Percentiles rank a stretch among this genome's conserved stretches.
phyloP scores from a whole-genome alignment of 2,113 vertebrate species.

The Tympanuchus pallidicinctus region DNA sequence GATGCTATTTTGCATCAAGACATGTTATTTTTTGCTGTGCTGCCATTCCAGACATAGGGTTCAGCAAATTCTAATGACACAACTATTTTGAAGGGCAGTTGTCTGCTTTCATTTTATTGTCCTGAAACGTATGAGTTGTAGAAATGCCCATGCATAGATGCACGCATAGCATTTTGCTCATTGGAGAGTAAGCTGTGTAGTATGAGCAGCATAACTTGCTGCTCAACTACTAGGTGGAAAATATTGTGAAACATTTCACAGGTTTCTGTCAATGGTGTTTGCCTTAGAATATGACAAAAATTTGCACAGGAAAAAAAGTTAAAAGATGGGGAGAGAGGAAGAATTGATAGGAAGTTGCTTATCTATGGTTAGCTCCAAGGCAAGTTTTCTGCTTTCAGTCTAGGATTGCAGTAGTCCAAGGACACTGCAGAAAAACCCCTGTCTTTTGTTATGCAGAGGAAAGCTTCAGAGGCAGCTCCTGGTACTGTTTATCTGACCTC shows the following conservation, averaged over 20 bases:
- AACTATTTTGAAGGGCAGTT: constrained; percentile 4
- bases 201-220: rapidly evolving
- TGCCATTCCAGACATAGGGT: not conserved
- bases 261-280: not conserved
- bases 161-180: not conserved
- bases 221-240: not conserved
- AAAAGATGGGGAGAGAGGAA: not conserved
- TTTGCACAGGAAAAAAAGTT: not conserved
- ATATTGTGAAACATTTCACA: not conserved
- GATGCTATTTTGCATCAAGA: not conserved
- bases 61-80: not conserved
- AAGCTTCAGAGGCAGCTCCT: constrained; percentile 22
- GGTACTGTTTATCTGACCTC: constrained; percentile 19
- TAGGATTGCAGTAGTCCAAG: not conserved
- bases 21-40: not conserved
- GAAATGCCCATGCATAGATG: not conserved
- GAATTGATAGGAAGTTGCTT: constrained; percentile 30
- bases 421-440: not conserved
- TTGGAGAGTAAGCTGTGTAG: not conserved
- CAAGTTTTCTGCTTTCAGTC: constrained; percentile 33
- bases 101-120: not conserved
- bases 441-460: constrained; percentile 19
- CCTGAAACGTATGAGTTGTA: not conserved
- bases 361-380: constrained; percentile 10
- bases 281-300: constrained; percentile 15